A percentile compares a stretch with the other conserved stretches of the same genome.
These are phyloP conservation scores for Sciurus niger DNA, from an alignment of 2,113 vertebrate genomes.

Conservation along the genomic window DNA sequence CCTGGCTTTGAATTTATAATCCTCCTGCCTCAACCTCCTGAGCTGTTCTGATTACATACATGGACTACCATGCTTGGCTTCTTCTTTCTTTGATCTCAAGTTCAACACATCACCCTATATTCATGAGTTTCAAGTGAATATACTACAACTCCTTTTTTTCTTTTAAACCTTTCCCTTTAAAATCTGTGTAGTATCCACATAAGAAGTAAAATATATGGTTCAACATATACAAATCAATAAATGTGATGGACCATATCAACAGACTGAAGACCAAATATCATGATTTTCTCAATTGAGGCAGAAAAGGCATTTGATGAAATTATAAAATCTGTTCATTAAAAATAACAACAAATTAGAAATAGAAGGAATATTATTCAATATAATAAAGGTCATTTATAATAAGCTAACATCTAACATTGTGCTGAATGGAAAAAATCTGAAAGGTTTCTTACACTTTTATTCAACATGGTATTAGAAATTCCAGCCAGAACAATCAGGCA, in stretches of 20 bases:
- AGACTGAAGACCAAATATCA: background rate
- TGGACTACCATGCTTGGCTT: too few relatives aligned
- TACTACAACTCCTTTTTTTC: background rate
- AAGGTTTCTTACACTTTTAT: background rate
- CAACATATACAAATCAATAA: background rate
- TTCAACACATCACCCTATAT: background rate
- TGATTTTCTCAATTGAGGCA: background rate
- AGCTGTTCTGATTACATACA: too few relatives aligned
- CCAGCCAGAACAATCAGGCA: background rate
- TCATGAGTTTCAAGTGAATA: background rate
- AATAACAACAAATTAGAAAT: background rate
- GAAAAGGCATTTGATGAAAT: background rate
- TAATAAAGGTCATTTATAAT: background rate
- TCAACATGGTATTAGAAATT: background rate
- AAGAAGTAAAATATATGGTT: background rate
- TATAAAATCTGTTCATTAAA: background rate
- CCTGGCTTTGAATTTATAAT: too few relatives aligned
- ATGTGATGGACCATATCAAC: background rate
- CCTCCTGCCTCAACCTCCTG: too few relatives aligned
- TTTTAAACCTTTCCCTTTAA: background rate
- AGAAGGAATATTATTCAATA: background rate
- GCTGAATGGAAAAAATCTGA: background rate
- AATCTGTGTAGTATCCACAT: background rate
- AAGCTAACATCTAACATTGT: background rate
- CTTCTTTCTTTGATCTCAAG: background rate